Evolutionary conservation across 2,797 vertebrate species (phyloP), one percentile per base, ranked within the genome.

Genomic region (Oryzias sinensis): DNA sequence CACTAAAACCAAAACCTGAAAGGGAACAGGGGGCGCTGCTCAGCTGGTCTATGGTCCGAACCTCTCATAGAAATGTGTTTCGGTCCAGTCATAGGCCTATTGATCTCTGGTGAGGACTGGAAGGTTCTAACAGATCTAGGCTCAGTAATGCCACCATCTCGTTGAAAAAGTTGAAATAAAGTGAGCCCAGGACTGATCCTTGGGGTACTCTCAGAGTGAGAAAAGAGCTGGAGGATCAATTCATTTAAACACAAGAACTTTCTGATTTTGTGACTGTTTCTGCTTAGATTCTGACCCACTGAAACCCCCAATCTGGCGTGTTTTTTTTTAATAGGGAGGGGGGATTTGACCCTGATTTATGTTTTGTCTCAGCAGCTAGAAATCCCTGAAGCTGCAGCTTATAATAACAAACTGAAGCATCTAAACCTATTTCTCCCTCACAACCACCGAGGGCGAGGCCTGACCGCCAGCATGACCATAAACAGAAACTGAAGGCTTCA

Each of bases 401-500:
- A 7, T 24, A 24, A 5, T 29, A 5, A 56, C 25, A 20, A 45
- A 18, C 25, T 27, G 45, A 5, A 24, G 49, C 54, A 51, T 56
- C 50, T 52, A 27, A 61, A 54, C 25, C 24, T 44, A 20, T 55
- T 18, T 47, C 25, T 43, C 27, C 6, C 53, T 49, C 68, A 62
- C 55, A 60, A 45, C 63, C 74, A 70, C 73, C 81, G 72, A 53
- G 33, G 33, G 11, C 9, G 33, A 9, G 11, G 33, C 33, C 68
- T 68, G 29, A 52, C 71, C 62, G 25, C 68, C 56, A 70, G 55
- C 76, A 79, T 78, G 85, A 82, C 88, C 88, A 91, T 86, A 90
- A 79, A 88, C 78, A 79, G 67, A 77, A 77, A 77, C 70, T 14
- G 62, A 67, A 68, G 70, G 53, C 61, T 65, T 43, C 49, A 89